A percentile compares a stretch with the other conserved stretches of the same genome.
These are phyloP conservation scores for Poecile atricapillus DNA, from an alignment of 2,113 vertebrate species.

Conservation along the genomic window DNA sequence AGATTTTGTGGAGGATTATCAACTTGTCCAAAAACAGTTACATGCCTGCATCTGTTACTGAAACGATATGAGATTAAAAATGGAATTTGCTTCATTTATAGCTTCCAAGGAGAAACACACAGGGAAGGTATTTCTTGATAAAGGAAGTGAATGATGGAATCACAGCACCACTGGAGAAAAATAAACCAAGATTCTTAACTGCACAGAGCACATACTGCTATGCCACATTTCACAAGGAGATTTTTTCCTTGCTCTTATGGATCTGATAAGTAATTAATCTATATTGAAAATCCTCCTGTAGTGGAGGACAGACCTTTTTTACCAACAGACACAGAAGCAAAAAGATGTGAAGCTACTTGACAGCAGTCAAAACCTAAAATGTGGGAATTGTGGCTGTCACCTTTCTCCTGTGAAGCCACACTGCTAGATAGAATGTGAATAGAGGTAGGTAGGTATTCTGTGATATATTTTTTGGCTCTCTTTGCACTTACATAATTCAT, in stretches of 20 bases:
- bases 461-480: background rate
- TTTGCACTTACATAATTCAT: conserved; percentile 2
- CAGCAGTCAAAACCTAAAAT: background rate
- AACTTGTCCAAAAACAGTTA: background rate
- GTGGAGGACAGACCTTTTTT: background rate
- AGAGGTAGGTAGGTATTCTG: background rate
- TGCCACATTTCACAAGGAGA: background rate
- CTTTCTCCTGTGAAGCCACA: background rate
- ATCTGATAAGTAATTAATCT: background rate
- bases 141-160: background rate
- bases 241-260: background rate
- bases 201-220: background rate
- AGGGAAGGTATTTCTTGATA: background rate
- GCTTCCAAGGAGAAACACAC: background rate
- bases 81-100: background rate
- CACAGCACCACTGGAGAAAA: background rate
- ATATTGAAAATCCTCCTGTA: background rate
- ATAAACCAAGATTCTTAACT: background rate
- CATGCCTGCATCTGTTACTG: background rate
- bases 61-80: background rate
- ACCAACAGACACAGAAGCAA: background rate
- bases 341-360: background rate
- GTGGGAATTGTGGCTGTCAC: background rate
- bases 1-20: background rate
- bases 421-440: background rate